Evolutionary conservation across 2,113 vertebrate species (phyloP).

Genomic region (Todiramphus chloris): DNA sequence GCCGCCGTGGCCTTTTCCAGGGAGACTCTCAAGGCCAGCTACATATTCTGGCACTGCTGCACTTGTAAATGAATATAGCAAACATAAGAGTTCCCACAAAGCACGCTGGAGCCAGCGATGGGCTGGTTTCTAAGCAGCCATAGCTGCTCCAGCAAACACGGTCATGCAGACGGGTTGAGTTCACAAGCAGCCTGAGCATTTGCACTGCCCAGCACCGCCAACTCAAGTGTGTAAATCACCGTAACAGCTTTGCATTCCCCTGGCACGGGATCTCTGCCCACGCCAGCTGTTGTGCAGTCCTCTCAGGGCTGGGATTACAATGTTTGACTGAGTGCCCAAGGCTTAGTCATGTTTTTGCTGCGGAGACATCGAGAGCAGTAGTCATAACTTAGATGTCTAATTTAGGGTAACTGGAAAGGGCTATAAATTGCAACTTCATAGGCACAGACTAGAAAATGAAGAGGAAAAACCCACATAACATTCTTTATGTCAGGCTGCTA

Average conservation of each 20-base stretch:
- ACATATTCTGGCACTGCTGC: neutral
- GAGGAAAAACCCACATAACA: neutral
- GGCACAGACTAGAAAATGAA: neutral
- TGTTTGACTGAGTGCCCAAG: neutral
- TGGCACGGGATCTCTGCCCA: neutral
- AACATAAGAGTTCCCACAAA: neutral
- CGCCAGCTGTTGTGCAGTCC: neutral
- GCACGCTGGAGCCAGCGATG: neutral
- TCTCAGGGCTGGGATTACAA: neutral
- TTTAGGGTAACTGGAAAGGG: neutral
- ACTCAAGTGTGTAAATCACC: neutral
- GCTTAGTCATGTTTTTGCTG: neutral
- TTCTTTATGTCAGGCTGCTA: neutral
- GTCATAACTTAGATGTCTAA: neutral
- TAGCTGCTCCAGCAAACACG: neutral
- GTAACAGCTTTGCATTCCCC: constrained; percentile 3
- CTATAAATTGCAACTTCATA: neutral
- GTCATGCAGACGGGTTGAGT: neutral
- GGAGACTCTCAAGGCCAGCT: neutral
- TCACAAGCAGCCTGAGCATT: neutral
- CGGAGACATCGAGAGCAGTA: neutral
- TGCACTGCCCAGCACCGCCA: neutral
- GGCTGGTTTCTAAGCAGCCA: neutral
- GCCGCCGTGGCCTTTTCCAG: neutral
- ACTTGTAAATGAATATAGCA: neutral